These are phyloP conservation scores for Masnerella sp. DNA, from an alignment of 2,888 invertebrate species.

Conservation along the genomic window DNA sequence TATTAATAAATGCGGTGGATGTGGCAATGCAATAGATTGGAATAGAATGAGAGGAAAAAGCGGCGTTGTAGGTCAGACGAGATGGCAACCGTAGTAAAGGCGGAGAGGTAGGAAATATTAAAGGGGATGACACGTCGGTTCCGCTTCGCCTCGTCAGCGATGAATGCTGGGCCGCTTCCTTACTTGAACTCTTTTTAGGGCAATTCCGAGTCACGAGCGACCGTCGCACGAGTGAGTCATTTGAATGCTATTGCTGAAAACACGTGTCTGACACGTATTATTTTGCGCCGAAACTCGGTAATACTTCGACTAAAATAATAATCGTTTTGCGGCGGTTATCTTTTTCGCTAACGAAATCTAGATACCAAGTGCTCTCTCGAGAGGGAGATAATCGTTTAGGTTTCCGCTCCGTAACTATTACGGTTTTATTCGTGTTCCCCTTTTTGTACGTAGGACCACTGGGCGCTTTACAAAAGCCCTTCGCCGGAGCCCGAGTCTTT, in stretches of 20 bases:
- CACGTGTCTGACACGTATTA: conserved; percentile 37
- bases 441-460: conserved; percentile 44
- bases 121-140: conserved; percentile 61
- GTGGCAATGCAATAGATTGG: conserved; percentile 32
- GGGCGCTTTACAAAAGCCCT: conserved; percentile 43
- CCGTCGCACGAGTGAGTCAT: conserved; percentile 24
- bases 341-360: conserved; percentile 51
- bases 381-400: conserved; percentile 57
- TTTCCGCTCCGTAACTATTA: conserved; percentile 54
- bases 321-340: conserved; percentile 41
- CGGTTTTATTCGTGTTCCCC: conserved; percentile 51
- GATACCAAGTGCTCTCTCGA: conserved; percentile 39
- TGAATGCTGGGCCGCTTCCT: conserved; percentile 39
- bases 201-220: conserved; percentile 44
- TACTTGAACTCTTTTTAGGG: conserved; percentile 51
- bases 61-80: conserved; percentile 61
- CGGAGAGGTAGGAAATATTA: conserved; percentile 61
- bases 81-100: conserved; percentile 58
- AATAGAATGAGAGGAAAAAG: conserved; percentile 39
- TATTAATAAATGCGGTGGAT: conserved; percentile 49
- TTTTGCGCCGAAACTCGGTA: conserved; percentile 3
- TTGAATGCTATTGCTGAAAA: conserved; percentile 34
- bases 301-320: conserved; percentile 33
- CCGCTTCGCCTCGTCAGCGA: conserved; percentile 41
- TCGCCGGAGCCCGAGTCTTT: conserved; percentile 36